phyloP scores from a whole-genome alignment of 2,888 invertebrate species.

The Panopea generosa region DNA sequence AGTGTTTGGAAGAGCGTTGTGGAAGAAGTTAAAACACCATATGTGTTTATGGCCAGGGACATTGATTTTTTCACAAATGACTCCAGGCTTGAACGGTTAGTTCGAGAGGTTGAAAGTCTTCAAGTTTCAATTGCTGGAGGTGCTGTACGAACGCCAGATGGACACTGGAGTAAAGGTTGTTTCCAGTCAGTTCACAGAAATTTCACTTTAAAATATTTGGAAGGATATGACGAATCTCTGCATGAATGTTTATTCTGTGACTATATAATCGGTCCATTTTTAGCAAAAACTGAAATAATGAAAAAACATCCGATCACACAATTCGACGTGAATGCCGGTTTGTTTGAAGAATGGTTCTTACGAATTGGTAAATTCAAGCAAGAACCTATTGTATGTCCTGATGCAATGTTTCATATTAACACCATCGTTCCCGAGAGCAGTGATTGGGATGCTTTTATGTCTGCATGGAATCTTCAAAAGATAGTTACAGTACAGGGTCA shows the following conservation, averaged over 20 bases:
- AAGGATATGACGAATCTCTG: constrained; percentile 77
- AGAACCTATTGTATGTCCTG: constrained; percentile 75
- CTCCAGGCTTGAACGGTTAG: constrained; percentile 72
- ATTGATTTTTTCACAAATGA: constrained; percentile 69
- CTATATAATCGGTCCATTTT: constrained; percentile 77
- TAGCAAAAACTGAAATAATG: constrained; percentile 63
- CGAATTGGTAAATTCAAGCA: constrained; percentile 51
- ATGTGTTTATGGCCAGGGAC: constrained; percentile 71
- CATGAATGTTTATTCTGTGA: constrained; percentile 81
- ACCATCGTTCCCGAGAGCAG: too few relatives aligned
- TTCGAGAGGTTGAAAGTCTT: constrained; percentile 70
- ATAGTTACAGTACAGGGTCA: too few relatives aligned
- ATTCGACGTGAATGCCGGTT: constrained; percentile 43
- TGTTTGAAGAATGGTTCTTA: constrained; percentile 79
- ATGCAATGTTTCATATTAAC: too few relatives aligned
- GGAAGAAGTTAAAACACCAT: constrained; percentile 69
- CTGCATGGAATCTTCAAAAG: too few relatives aligned
- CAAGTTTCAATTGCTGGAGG: constrained; percentile 72
- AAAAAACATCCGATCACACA: constrained; percentile 54
- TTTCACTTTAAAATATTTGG: constrained; percentile 71
- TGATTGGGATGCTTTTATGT: too few relatives aligned
- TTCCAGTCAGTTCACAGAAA: constrained; percentile 74
- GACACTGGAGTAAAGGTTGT: constrained; percentile 78
- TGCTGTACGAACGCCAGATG: constrained; percentile 67
- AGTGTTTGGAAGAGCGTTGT: constrained; percentile 69